Conservation (phyloP, 2,888 invertebrate genomes). For the Ennomos fuscantarius region DNA sequence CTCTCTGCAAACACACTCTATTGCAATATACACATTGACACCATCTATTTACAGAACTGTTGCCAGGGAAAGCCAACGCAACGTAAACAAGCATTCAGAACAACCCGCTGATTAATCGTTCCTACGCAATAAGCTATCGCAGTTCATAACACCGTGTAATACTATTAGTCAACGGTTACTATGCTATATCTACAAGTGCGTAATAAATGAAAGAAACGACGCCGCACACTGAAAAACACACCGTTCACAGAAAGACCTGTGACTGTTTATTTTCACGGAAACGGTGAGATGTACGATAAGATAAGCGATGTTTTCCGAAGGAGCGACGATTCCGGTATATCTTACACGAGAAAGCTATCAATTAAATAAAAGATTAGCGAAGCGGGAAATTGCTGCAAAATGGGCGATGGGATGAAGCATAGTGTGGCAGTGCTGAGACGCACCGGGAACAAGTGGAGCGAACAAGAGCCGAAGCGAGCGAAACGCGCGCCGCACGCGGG, state of each 20-base stretch:
- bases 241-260: constrained; percentile 47
- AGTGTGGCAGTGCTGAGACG: constrained; percentile 53
- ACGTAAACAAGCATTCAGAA: constrained; percentile 30
- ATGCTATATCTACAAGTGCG: constrained; percentile 20
- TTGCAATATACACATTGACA: no score
- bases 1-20: constrained; percentile 50
- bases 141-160: constrained; percentile 19
- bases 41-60: no score
- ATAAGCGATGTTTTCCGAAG: constrained; percentile 41
- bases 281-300: constrained; percentile 47
- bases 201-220: constrained; percentile 37
- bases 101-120: constrained; percentile 23
- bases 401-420: constrained; percentile 22
- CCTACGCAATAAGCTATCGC: constrained; percentile 33
- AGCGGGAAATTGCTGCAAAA: constrained; percentile 14
- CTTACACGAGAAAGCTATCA: constrained; percentile 30
- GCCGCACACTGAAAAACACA: constrained; percentile 41
- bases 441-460: constrained; percentile 60
- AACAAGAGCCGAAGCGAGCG: constrained; percentile 66
- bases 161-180: constrained; percentile 38
- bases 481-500: constrained; percentile 73
- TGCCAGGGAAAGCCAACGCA: background rate
- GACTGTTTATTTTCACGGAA: constrained; percentile 49
- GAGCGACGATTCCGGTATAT: constrained; percentile 1
- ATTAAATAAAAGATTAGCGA: constrained; percentile 25